phyloP scores from a whole-genome alignment of 2,113 vertebrate species.

The Reinhardtius hippoglossoides region DNA sequence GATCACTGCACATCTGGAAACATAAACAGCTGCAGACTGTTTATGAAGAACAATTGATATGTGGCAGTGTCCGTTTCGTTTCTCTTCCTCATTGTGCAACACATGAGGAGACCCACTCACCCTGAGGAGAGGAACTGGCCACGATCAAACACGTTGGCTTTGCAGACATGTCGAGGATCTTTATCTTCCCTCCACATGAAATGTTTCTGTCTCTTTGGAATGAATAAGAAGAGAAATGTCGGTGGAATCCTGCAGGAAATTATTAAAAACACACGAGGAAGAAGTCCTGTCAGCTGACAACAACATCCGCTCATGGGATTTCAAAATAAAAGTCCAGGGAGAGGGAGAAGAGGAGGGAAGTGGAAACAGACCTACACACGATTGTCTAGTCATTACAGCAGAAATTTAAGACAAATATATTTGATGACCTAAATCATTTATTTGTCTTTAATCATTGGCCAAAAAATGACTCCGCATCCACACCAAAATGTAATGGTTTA shows the following conservation, averaged over 20 bases:
- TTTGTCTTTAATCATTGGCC: too few species aligned
- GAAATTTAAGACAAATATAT: too few species aligned
- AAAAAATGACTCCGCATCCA: too few species aligned
- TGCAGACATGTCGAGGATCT: constrained; percentile 62
- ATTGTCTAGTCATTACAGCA: too few species aligned
- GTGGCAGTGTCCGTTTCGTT: neutral
- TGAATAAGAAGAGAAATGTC: neutral
- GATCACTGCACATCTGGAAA: neutral
- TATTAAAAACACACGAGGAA: neutral
- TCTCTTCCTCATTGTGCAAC: neutral
- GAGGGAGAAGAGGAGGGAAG: neutral
- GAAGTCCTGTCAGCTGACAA: constrained; percentile 70
- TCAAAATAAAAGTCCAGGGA: constrained; percentile 65
- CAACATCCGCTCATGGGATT: constrained; percentile 65
- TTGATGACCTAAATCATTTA: too few species aligned
- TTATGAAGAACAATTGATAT: neutral
- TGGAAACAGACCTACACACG: too few species aligned
- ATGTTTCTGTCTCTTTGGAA: neutral
- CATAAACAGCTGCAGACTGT: neutral
- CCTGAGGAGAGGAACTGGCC: constrained; percentile 74
- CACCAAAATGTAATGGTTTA: too few species aligned
- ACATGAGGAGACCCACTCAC: constrained; percentile 29
- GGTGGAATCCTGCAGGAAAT: neutral
- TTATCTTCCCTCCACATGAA: neutral
- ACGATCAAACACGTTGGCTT: constrained; percentile 79